Percentiles rank a stretch among this genome's conserved stretches.
Conservation (phyloP, 2,113 vertebrate species). For the Elanoides forficatus region DNA sequence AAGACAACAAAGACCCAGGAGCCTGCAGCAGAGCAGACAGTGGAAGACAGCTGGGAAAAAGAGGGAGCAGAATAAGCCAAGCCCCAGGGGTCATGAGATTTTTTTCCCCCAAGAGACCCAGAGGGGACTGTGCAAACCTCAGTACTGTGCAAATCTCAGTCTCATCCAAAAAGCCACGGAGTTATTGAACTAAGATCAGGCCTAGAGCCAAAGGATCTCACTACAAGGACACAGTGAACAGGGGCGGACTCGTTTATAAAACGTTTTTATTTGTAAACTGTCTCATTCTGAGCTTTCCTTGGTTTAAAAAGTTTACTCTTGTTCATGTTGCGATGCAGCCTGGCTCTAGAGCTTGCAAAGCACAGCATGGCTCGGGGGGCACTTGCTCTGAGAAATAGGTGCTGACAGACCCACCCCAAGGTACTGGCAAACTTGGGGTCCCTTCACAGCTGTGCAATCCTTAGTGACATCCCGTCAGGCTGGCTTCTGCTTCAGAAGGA, state of each 20-base stretch:
- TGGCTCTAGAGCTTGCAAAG: not conserved
- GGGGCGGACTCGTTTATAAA: not conserved
- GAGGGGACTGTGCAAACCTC: not conserved
- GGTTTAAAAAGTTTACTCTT: not conserved
- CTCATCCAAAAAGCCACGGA: not conserved
- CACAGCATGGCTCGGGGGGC: not conserved
- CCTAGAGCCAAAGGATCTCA: not conserved
- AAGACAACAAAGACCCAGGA: not conserved
- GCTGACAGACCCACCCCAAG: constrained; percentile 15
- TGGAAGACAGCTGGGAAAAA: constrained; percentile 6
- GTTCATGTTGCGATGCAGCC: not conserved
- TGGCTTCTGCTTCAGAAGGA: not conserved
- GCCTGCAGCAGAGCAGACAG: not conserved
- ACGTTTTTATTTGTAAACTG: not conserved
- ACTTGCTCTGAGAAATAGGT: constrained; percentile 35
- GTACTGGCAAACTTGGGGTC: constrained; percentile 19
- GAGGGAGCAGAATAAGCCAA: not conserved
- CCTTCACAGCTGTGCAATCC: not conserved
- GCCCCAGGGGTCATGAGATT: not conserved
- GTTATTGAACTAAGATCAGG: not conserved
- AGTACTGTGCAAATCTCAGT: not conserved
- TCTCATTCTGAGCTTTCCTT: not conserved
- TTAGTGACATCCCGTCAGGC: not conserved
- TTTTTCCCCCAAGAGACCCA: not conserved
- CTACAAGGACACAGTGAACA: not conserved